phyloP scores from a whole-genome alignment of 64 coral and sea anemone genomes.

The Pachyseris speciosa region DNA sequence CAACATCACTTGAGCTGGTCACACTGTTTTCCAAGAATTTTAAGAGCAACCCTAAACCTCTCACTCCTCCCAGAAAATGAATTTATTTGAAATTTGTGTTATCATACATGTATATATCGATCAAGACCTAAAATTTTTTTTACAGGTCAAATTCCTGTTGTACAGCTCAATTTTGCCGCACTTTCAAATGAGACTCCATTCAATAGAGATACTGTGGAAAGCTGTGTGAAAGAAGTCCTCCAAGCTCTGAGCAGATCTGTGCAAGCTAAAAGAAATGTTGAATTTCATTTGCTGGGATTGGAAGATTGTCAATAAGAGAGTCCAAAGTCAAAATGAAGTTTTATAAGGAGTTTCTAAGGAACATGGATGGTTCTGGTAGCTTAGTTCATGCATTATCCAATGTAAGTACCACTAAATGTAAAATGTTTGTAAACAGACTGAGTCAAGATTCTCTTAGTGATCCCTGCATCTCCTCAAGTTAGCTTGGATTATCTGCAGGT shows the following conservation, averaged over 20 bases:
- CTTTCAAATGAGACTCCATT: constrained; percentile 91
- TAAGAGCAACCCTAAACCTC: too few species aligned
- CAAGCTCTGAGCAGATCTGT: constrained; percentile 95
- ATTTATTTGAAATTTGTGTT: too few species aligned
- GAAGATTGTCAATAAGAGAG: constrained; percentile 92
- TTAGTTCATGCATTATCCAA: constrained; percentile 90
- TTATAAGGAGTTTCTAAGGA: constrained; percentile 96
- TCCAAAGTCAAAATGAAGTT: constrained; percentile 99
- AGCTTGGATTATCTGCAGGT: too few species aligned
- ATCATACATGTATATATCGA: too few species aligned
- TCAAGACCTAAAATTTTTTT: neutral
- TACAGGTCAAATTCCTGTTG: constrained; percentile 95
- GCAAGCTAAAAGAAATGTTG: constrained; percentile 95
- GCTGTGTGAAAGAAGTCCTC: constrained; percentile 96
- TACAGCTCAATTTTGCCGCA: constrained; percentile 90
- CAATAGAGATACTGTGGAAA: constrained; percentile 96
- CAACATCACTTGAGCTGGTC: too few species aligned
- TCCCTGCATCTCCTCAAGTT: neutral
- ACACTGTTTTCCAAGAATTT: too few species aligned
- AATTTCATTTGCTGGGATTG: constrained; percentile 99
- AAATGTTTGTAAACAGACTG: neutral
- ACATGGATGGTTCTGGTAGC: constrained; percentile 92
- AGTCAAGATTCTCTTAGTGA: neutral
- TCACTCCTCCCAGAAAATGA: too few species aligned
- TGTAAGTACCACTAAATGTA: constrained; percentile 63